Conservation (phyloP, 2,888 invertebrate genomes). For the Netelia virgata region DNA sequence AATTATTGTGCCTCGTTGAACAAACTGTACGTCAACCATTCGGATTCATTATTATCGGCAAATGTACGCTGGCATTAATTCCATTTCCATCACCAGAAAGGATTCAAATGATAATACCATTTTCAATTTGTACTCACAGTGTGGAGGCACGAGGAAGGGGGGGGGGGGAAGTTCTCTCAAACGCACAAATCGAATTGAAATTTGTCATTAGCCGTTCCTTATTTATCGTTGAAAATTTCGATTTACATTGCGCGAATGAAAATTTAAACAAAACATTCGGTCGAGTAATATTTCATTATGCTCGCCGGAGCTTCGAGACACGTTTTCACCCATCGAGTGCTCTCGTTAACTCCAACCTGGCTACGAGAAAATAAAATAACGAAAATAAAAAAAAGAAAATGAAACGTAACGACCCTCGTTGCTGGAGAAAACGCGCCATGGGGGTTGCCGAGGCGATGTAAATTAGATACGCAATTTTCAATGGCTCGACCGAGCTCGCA, state of each 20-base stretch:
- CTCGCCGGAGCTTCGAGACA: background rate
- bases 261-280: background rate
- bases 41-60: background rate
- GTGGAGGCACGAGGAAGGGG: background rate
- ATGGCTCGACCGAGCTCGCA: slow-evolving; percentile 7
- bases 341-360: slow-evolving; percentile 41
- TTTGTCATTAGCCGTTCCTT: slow-evolving; percentile 6
- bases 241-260: background rate
- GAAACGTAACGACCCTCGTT: slow-evolving; percentile 8
- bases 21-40: background rate
- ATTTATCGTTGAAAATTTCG: background rate
- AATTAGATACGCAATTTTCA: slow-evolving; percentile 54
- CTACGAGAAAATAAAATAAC: background rate
- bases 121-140: background rate
- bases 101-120: background rate
- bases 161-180: background rate
- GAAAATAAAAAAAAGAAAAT: background rate
- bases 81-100: background rate
- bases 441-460: slow-evolving; percentile 24
- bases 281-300: slow-evolving; percentile 22
- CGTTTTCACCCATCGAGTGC: slow-evolving; percentile 1
- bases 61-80: background rate
- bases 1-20: background rate
- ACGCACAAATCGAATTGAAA: slow-evolving; percentile 8
- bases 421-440: background rate